A percentile compares a stretch with the other conserved stretches of the same genome.
Evolutionary conservation across 2,888 invertebrate genomes (phyloP).

Genomic region (Cremastinae sp.): DNA sequence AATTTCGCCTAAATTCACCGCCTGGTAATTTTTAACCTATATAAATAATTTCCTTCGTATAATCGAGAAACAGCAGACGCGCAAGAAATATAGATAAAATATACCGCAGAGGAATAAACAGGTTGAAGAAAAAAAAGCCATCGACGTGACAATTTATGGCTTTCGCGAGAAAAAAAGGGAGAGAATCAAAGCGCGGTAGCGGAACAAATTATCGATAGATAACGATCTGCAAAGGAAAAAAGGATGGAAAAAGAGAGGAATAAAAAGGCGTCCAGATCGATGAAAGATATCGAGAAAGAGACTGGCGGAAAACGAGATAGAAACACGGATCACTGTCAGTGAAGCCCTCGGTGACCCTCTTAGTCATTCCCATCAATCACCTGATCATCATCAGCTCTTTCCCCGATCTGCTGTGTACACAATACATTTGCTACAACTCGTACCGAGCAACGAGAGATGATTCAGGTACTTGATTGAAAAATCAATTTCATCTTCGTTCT

Average conservation of each 20-base stretch:
- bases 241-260: neutral
- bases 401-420: conserved; percentile 12
- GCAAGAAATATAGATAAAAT: no score
- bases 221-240: conserved; percentile 44
- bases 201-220: conserved; percentile 57
- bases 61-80: no score
- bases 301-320: conserved; percentile 34
- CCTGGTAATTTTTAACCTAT: no score
- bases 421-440: conserved; percentile 13
- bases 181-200: conserved; percentile 45
- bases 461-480: conserved; percentile 52
- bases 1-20: no score
- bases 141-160: conserved; percentile 8
- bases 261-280: conserved; percentile 45
- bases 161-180: conserved; percentile 7
- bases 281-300: no score
- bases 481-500: conserved; percentile 40
- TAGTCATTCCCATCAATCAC: conserved; percentile 57
- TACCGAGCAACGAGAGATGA: conserved; percentile 26
- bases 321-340: conserved; percentile 55
- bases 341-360: conserved; percentile 45
- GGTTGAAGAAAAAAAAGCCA: conserved; percentile 4
- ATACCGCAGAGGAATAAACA: no score
- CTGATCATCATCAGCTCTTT: conserved; percentile 45
- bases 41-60: no score